Conservation (phyloP, 2,888 invertebrate genomes). For the Therioaphis trifolii region DNA sequence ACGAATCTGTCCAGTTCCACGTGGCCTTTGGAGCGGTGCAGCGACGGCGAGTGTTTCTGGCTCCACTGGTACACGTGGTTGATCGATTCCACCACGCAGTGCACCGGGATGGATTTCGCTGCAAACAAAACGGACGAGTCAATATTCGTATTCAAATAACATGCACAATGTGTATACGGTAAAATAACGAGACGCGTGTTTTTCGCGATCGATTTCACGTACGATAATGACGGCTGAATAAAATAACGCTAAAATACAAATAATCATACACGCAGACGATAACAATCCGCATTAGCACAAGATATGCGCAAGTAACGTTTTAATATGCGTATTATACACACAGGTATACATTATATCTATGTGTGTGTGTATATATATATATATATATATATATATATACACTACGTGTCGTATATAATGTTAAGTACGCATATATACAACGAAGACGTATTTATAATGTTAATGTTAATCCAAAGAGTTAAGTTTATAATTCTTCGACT, state of each 20-base stretch:
- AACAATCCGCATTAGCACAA: too few relatives aligned
- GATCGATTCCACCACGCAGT: conserved; percentile 93
- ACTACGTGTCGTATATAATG: background rate
- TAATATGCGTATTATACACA: too few relatives aligned
- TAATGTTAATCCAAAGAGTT: conserved; percentile 49
- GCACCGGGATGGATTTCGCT: conserved; percentile 86
- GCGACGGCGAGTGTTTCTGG: conserved; percentile 68
- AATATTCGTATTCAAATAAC: too few relatives aligned
- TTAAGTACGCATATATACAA: background rate
- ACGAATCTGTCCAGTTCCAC: conserved; percentile 96
- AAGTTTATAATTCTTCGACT: conserved; percentile 52
- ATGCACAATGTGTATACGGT: too few relatives aligned
- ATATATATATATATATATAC: too few relatives aligned
- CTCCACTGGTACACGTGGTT: conserved; percentile 68
- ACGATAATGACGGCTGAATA: too few relatives aligned
- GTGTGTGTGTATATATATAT: background rate
- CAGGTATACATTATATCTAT: background rate
- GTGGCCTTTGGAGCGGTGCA: conserved; percentile 47
- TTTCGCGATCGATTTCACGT: too few relatives aligned
- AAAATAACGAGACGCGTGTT: too few relatives aligned
- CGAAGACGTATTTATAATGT: conserved; percentile 13
- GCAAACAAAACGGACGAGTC: too few relatives aligned
- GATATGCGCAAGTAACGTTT: too few relatives aligned
- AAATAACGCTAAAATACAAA: too few relatives aligned
- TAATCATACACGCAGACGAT: too few relatives aligned